Evolutionary conservation across 2,888 invertebrate species (phyloP), one percentile per base, ranked within the genome.

Genomic region (Hyalella azteca): DNA sequence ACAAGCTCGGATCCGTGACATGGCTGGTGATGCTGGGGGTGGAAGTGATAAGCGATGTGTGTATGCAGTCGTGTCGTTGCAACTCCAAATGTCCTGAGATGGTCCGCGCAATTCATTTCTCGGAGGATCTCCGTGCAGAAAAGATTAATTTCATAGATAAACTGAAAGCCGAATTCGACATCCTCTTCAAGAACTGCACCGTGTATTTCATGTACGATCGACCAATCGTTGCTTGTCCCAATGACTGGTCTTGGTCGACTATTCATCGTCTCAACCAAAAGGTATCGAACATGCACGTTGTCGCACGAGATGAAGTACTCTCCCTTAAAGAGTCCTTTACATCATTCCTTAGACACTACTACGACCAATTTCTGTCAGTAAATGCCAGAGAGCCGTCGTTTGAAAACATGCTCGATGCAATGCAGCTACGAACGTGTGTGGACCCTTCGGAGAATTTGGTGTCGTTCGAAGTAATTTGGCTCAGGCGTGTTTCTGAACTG

Each of bases 161-260:
- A 26, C 54, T 54, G 7, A 54, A 54, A 54, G 26, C 2, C 22
- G 29, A 26, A 22, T 54, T 54, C 13, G 54, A 54, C 54, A 9
- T 1, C 1, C 22, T 54, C 29, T 54, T 54, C 29, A 11, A 11
- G 0, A 19, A 54, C 26, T 26, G 26, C 9, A 22, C 22, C 26
- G 54, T 54, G 9, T 9, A 26, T 22, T 54, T 26, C 29, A 26
- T 54, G 54, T 54, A 26, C 4, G 54, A 54, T 29, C 22, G 26
- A 13, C 54, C 54, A 9, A 22, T 54, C 5, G 54, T 26, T 3
- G 29, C 54, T 5, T 54, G 54, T 22, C 54, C 54, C 11, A 26
- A 26, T 26, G 54, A 54, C 26, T 54, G 54, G 54, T 54, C 54
- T 22, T 54, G 54, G 54, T 54, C 54, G 29, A 54, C 54, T 26